A percentile compares a stretch with the other conserved stretches of the same genome.
Evolutionary conservation across 1,140 invertebrate genomes (phyloP).

Genomic region (Microplitis mediator): DNA sequence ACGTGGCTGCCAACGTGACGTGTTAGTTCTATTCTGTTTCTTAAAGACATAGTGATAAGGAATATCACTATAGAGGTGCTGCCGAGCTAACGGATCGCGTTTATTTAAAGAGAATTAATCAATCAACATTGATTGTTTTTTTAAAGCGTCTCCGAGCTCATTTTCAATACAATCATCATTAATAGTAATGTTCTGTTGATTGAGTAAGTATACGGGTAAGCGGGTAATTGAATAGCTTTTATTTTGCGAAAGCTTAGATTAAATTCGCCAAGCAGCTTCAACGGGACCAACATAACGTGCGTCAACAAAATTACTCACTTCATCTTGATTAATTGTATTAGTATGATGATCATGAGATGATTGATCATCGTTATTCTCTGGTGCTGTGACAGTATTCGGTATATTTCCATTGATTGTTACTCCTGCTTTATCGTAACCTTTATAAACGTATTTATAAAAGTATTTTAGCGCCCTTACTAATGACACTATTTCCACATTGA

Average conservation of each 20-base stretch:
- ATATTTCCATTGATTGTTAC: background rate
- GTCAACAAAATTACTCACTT: background rate
- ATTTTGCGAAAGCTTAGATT: background rate
- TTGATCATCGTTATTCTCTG: background rate
- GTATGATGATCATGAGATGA: no score
- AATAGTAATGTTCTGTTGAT: conserved; percentile 4
- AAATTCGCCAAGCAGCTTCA: background rate
- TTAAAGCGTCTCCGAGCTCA: background rate
- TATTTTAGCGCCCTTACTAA: conserved; percentile 16
- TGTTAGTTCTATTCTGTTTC: background rate
- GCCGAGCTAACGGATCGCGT: background rate
- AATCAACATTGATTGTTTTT: background rate
- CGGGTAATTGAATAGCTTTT: background rate
- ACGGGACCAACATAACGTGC: background rate
- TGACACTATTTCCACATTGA: conserved; percentile 22
- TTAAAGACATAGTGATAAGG: background rate
- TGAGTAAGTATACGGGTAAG: background rate
- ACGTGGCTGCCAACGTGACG: background rate
- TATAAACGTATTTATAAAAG: background rate
- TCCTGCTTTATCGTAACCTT: conserved; percentile 4
- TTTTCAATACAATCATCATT: background rate
- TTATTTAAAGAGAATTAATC: background rate
- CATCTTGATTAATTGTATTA: background rate
- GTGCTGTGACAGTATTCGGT: no score
- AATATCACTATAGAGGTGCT: background rate